Percentiles rank a stretch among this genome's conserved stretches.
Evolutionary conservation across 2,113 vertebrate species (phyloP).

Genomic region (Apaloderma vittatum): DNA sequence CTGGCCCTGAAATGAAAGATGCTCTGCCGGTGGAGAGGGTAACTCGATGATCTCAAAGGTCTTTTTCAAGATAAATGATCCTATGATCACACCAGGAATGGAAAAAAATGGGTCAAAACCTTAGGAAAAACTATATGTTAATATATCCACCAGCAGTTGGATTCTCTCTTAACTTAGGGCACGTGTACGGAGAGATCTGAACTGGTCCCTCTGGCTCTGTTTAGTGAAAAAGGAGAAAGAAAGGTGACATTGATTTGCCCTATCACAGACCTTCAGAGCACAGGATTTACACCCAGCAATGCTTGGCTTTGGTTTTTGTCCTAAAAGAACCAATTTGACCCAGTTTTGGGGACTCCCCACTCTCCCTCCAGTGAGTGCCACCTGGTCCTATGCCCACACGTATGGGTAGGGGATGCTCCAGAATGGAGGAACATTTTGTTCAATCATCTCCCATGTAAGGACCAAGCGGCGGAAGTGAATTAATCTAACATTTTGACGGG

Average conservation of each 20-base stretch:
- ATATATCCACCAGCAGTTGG: not conserved
- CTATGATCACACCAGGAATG: not conserved
- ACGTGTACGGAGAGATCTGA: rapidly evolving
- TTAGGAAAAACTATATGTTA: not conserved
- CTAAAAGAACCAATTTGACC: not conserved
- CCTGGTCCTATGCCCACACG: rapidly evolving
- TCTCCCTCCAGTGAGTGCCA: not conserved
- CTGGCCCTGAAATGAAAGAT: not conserved
- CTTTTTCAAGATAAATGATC: too few species aligned
- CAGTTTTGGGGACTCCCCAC: rapidly evolving
- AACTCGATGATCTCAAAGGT: too few species aligned
- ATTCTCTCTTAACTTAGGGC: not conserved
- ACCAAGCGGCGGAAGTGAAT: not conserved
- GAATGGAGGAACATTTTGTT: not conserved
- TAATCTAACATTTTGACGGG: not conserved
- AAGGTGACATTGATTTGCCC: not conserved
- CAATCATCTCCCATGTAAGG: not conserved
- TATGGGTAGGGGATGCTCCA: not conserved
- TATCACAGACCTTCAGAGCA: not conserved
- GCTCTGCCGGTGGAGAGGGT: not conserved
- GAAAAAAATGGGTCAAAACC: not conserved
- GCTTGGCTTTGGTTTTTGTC: not conserved
- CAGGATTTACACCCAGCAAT: not conserved
- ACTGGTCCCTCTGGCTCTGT: not conserved
- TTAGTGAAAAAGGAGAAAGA: not conserved